Base-by-base conservation (phyloP, 1,140 invertebrate species). In the Lucilia sericata region DNA sequence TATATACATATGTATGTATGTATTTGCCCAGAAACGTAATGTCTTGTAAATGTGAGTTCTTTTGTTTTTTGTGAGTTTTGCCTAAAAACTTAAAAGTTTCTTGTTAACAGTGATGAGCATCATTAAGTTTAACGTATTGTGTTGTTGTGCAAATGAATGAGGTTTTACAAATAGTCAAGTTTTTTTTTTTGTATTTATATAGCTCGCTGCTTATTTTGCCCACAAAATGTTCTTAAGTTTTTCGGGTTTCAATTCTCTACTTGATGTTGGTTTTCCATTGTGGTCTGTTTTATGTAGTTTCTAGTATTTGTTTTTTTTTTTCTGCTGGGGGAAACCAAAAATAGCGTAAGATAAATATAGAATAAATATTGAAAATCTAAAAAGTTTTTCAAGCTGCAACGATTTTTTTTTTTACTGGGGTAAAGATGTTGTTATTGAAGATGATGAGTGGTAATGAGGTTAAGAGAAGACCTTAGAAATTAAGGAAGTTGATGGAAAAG, bases 31-130 rank as follows among this genome's bases (percentile, higher is more conserved):
- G 2, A 4, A 65, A 65, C 60, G 25, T 17, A 70, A 70, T 70
- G 60, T 70, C 60, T 70, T 70, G n/a, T 70, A 42, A 42, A 42
- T 42, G 42, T 42, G 0, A 17, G 17, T 21, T 70, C 19, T 70
- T 70, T 70, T 21, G 17, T 70, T 70, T 70, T 70, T 70, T 17
- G n/a, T 70, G 60, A 17, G 19, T 70, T 70, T 70, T 70, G 60
- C 60, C 60, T 70, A 70, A 70, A 70, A 70, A 70, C 60, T 70
- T 70, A 19, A 60, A 70, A 70, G 60, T 70, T 70, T 70, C 60
- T 70, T 70, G 60, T 70, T 70, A 70, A 70, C 60, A 70, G 60
- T 70, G 60, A 70, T 70, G 60, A 70, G 60, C 60, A 70, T 70
- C 60, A 70, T 70, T 70, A 70, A 70, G 60, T 70, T 70, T 70